These are phyloP conservation scores for Ruditapes philippinarum DNA, from an alignment of 1,140 invertebrate genomes.

Conservation along the genomic window DNA sequence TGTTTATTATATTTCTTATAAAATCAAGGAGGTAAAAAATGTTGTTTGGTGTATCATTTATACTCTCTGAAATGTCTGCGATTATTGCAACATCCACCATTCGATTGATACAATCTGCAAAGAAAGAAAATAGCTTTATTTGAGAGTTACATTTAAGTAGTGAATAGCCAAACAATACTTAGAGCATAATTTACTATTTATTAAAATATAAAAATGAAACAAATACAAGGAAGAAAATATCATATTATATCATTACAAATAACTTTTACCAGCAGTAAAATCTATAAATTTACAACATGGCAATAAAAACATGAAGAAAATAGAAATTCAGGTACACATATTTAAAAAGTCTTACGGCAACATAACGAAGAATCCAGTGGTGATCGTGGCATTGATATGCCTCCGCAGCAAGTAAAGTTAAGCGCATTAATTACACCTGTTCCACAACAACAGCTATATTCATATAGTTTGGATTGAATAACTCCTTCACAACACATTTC, in stretches of 20 bases:
- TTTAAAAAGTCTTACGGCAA: neutral
- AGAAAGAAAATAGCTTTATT: too few relatives aligned
- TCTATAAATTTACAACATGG: too few relatives aligned
- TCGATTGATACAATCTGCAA: conserved; percentile 8
- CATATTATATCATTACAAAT: too few relatives aligned
- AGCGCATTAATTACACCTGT: neutral
- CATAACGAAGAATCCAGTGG: neutral
- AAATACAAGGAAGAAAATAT: too few relatives aligned
- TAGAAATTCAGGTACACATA: too few relatives aligned
- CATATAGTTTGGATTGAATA: neutral
- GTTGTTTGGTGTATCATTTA: neutral
- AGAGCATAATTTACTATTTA: too few relatives aligned
- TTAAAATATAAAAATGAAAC: too few relatives aligned
- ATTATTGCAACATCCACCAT: neutral
- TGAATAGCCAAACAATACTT: too few relatives aligned
- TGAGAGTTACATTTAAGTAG: too few relatives aligned
- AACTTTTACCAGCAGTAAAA: too few relatives aligned
- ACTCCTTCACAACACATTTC: neutral
- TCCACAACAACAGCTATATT: neutral
- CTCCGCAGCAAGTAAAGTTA: neutral
- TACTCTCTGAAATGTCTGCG: neutral
- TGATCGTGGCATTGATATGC: neutral
- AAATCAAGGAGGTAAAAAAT: neutral
- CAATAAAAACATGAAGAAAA: too few relatives aligned
- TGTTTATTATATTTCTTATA: neutral